Conservation (phyloP, 2,113 vertebrate species). For the Theristicus caerulescens region DNA sequence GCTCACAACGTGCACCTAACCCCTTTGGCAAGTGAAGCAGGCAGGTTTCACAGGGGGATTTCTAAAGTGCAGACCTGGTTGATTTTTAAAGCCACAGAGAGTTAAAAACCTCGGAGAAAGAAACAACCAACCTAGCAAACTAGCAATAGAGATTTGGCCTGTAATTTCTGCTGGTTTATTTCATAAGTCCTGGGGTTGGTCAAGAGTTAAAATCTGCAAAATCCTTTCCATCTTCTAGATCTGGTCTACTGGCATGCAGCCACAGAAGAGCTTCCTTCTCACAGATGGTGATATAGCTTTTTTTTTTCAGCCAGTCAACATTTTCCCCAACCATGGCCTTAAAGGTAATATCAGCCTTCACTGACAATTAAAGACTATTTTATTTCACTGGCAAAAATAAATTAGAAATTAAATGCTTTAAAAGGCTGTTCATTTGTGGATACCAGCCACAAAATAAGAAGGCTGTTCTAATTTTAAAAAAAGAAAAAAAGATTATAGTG, state of each 20-base stretch:
- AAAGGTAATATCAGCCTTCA: background rate
- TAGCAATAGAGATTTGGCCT: background rate
- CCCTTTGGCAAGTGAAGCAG: background rate
- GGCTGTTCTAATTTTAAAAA: background rate
- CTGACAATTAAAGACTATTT: background rate
- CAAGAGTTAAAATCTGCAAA: background rate
- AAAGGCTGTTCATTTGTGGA: background rate
- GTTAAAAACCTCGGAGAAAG: background rate
- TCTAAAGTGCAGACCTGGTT: background rate
- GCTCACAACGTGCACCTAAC: rapidly evolving
- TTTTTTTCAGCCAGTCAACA: background rate
- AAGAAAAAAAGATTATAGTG: no score
- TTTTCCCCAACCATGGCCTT: background rate
- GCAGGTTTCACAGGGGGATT: background rate
- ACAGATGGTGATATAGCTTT: background rate
- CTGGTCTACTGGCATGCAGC: background rate
- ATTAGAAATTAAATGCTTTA: background rate
- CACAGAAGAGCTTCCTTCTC: background rate
- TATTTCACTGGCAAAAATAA: background rate
- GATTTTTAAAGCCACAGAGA: background rate
- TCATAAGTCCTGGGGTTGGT: background rate
- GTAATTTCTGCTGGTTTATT: background rate
- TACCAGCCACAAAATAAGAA: background rate
- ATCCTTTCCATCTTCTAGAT: background rate
- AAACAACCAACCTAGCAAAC: background rate